These are phyloP conservation scores for Xerus rutilus DNA, from an alignment of 2,797 vertebrate species.

Conservation along the genomic window DNA sequence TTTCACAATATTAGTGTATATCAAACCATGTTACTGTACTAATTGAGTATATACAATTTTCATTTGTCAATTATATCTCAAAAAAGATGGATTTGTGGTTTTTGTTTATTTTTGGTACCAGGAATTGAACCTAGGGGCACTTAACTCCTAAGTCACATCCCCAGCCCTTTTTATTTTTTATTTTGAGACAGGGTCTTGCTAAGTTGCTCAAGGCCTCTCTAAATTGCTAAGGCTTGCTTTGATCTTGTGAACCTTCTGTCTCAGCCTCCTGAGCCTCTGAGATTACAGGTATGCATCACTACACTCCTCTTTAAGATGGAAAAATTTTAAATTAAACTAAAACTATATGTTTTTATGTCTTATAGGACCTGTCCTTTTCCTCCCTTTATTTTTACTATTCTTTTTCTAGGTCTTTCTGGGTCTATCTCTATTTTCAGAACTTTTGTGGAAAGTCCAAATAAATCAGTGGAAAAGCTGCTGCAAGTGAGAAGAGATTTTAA, in stretches of 20 bases:
- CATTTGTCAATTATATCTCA: background rate
- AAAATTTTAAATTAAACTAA: background rate
- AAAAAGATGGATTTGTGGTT: background rate
- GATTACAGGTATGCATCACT: too few species aligned
- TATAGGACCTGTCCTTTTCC: background rate
- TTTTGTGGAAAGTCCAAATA: background rate
- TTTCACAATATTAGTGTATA: background rate
- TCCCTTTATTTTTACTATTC: background rate
- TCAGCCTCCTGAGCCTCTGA: too few species aligned
- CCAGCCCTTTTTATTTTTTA: too few species aligned
- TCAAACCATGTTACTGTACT: background rate
- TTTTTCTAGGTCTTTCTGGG: background rate
- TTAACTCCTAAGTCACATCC: too few species aligned
- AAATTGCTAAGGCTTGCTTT: too few species aligned
- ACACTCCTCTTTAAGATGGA: too few species aligned
- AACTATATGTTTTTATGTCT: background rate
- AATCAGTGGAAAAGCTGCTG: background rate
- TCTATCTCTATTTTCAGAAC: background rate
- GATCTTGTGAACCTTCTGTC: too few species aligned
- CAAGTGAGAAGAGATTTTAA: slow-evolving; percentile 12
- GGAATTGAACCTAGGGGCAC: too few species aligned
- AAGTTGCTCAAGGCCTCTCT: too few species aligned
- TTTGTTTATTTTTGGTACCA: too few species aligned
- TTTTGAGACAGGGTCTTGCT: too few species aligned
- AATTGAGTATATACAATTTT: background rate